phyloP scores from a whole-genome alignment of 2,888 invertebrate species.

The Drymonia ruficornis region DNA sequence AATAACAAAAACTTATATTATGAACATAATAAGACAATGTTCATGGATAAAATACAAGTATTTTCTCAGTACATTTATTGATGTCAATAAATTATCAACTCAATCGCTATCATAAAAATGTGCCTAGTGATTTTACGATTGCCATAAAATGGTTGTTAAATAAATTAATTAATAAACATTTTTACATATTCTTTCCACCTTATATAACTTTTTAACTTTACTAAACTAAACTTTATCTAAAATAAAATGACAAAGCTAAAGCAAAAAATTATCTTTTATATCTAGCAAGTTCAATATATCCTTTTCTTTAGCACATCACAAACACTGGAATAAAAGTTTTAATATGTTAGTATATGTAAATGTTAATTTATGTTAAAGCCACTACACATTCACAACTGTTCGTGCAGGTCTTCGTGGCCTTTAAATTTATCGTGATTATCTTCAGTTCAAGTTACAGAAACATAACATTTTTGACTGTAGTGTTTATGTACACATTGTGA shows the following conservation, averaged over 20 bases:
- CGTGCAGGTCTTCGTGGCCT: no score
- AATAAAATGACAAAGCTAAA: constrained; percentile 36
- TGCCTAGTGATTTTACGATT: constrained; percentile 28
- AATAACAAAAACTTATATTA: constrained; percentile 7
- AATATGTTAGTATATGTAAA: not conserved
- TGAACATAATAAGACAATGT: not conserved
- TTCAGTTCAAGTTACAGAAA: no score
- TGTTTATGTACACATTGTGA: not conserved
- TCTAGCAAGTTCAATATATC: constrained; percentile 35
- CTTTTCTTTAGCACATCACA: constrained; percentile 16
- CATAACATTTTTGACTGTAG: no score
- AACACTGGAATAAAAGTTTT: not conserved
- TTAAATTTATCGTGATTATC: no score
- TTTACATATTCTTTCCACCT: constrained; percentile 37
- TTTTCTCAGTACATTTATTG: not conserved
- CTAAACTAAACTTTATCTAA: constrained; percentile 26
- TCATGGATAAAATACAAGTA: not conserved
- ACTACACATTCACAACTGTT: no score
- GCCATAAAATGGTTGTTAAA: constrained; percentile 35
- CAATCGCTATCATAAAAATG: constrained; percentile 27
- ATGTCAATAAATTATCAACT: constrained; percentile 15
- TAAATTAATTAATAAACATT: constrained; percentile 32
- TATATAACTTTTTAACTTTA: constrained; percentile 17
- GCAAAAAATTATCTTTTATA: constrained; percentile 31
- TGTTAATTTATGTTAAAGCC: not conserved